Base-by-base conservation (phyloP, 64 coral and sea anemone genomes). In the Stichodactyla helianthus region DNA sequence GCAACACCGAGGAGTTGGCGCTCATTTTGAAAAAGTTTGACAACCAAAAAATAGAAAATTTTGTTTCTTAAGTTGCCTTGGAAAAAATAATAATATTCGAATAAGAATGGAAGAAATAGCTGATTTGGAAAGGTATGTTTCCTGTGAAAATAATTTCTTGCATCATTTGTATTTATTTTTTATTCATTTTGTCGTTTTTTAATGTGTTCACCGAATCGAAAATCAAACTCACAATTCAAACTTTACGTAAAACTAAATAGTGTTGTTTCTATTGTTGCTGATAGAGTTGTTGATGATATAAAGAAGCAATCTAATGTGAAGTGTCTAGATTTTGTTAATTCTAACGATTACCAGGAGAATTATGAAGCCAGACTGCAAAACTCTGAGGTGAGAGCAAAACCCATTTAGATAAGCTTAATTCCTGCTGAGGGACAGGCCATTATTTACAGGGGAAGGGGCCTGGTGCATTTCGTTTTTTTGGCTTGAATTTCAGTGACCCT, bases 301-400 rank as follows among this genome's bases (percentile, higher is more conserved):
- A 60, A 27, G 83, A 84, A 50, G 25, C 54, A 84, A 22, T 57
- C 83, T 26, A 35, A 58, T 6, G 55, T 84, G 4, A 84, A 84
- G 25, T 60, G n/a, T 54, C 51, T 52, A 52, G 79, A 82, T 82
- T 6, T 35, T 31, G 10, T 84, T 13, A 62, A 84, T 2, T 62
- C 83, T 9, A 84, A 84, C 18, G 83, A 84, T 18, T 84, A 54
- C 25, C 13, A 84, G 53, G 83, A 19, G 10, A 58, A 84, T 61
- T 84, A 84, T 50, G 53, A 55, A 50, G 23, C 51, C 9, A 84
- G 8, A 19, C 56, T 84, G 6, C 52, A 55, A 84, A 84, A 84
- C 59, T 26, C 83, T 12, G 53, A 84, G 55, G 83, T 84, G 27
- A 84, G 54, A 82, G 8, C 26, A 10, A 74, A 65, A 6, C 1